These are phyloP conservation scores for Pygocentrus nattereri DNA, from an alignment of 2,797 vertebrate genomes.

Conservation along the genomic window DNA sequence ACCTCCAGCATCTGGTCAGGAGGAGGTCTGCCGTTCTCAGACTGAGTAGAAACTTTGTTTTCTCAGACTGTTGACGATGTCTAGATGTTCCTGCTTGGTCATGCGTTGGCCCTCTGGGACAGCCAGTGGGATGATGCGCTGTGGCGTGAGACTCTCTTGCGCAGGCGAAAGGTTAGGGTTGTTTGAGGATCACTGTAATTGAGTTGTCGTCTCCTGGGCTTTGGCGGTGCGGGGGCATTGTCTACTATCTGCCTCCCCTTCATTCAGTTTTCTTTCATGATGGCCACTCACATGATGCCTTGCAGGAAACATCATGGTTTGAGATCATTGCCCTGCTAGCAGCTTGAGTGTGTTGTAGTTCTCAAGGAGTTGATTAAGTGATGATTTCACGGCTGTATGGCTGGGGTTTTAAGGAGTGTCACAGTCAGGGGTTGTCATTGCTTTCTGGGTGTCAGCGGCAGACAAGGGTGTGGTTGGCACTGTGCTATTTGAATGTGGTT, in stretches of 20 bases:
- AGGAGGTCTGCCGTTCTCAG: background rate
- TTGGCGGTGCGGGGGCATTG: background rate
- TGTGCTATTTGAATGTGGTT: background rate
- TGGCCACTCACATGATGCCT: background rate
- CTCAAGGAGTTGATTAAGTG: no score
- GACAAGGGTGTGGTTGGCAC: background rate
- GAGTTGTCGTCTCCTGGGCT: background rate
- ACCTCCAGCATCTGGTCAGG: background rate
- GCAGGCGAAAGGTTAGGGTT: background rate
- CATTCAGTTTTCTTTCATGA: background rate
- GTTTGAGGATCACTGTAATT: background rate
- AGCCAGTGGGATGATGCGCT: background rate
- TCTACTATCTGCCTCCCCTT: background rate
- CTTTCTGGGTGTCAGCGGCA: background rate
- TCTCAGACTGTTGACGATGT: background rate
- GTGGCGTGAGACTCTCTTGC: background rate
- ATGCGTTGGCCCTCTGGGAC: background rate
- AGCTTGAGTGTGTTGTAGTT: background rate
- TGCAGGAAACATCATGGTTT: background rate
- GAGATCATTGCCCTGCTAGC: background rate
- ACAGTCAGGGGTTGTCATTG: background rate
- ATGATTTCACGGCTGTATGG: background rate
- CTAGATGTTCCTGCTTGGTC: constrained; percentile 1
- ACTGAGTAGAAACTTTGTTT: background rate
- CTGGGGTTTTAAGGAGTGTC: background rate